Percentiles rank a stretch among this genome's conserved stretches.
Evolutionary conservation across 2,797 vertebrate genomes (phyloP).

Genomic region (Rhinoraja longicauda): DNA sequence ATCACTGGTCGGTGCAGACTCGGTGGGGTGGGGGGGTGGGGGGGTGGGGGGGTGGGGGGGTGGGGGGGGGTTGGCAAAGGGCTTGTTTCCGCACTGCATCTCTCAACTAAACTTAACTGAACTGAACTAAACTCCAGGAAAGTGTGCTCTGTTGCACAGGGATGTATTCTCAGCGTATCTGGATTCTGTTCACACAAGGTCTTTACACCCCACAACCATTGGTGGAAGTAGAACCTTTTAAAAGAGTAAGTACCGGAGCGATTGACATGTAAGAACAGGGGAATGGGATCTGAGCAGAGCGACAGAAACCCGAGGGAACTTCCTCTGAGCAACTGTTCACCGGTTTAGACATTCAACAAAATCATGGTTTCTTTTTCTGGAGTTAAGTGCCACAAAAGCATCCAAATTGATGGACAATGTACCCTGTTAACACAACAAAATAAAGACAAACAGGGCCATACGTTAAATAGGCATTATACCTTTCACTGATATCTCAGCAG

Average conservation of each 20-base stretch:
- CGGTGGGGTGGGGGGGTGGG: too few relatives aligned
- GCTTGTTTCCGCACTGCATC: background rate
- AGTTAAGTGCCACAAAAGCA: background rate
- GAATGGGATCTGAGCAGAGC: background rate
- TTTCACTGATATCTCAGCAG: background rate
- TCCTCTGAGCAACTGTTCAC: background rate
- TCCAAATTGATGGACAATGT: background rate
- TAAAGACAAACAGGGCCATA: background rate
- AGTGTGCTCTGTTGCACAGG: background rate
- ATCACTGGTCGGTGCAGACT: too few relatives aligned
- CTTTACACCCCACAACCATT: background rate
- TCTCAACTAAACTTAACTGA: too few relatives aligned
- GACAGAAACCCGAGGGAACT: background rate
- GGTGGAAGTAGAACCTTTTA: background rate
- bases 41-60: too few relatives aligned
- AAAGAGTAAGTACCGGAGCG: background rate
- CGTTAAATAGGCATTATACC: background rate
- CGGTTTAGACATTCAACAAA: background rate
- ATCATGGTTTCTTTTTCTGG: background rate
- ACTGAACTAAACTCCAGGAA: background rate
- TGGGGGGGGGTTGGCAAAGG: too few relatives aligned
- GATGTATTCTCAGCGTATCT: background rate
- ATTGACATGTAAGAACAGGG: background rate
- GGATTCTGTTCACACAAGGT: too few relatives aligned
- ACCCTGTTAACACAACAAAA: background rate